Conservation (phyloP, 2,888 invertebrate genomes). For the Digitonthophagus gazella region DNA sequence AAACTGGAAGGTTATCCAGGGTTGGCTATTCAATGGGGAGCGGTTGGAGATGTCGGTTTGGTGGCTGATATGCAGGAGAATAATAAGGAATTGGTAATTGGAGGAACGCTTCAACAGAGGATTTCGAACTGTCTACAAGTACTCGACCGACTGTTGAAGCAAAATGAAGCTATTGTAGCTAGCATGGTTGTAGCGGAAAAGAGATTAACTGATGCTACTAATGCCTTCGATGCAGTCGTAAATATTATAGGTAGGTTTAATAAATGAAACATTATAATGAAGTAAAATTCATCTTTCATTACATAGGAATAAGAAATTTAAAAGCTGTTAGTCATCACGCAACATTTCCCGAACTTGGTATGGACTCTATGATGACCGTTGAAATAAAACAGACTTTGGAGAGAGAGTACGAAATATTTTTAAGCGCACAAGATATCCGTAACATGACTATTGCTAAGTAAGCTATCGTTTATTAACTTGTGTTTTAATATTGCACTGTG, state of each 20-base stretch:
- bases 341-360: slow-evolving; percentile 85
- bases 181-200: too few species aligned
- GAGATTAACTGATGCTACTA: neutral
- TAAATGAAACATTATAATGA: too few species aligned
- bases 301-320: slow-evolving; percentile 61
- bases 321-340: slow-evolving; percentile 69
- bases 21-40: slow-evolving; percentile 36
- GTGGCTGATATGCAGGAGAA: too few species aligned
- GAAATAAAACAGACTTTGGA: slow-evolving; percentile 93
- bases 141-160: slow-evolving; percentile 69
- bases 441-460: slow-evolving; percentile 72
- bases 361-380: slow-evolving; percentile 97
- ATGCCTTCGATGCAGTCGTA: too few species aligned
- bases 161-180: slow-evolving; percentile 62
- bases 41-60: too few species aligned
- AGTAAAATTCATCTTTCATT: neutral
- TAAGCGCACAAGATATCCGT: slow-evolving; percentile 84
- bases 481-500: neutral
- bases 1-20: slow-evolving; percentile 41
- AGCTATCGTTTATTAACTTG: slow-evolving; percentile 14
- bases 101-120: too few species aligned
- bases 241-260: too few species aligned
- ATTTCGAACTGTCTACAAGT: slow-evolving; percentile 58
- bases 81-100: too few species aligned
- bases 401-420: slow-evolving; percentile 81